Evolutionary conservation across 2,797 vertebrate genomes (phyloP).

Genomic region (Fundulus diaphanus): DNA sequence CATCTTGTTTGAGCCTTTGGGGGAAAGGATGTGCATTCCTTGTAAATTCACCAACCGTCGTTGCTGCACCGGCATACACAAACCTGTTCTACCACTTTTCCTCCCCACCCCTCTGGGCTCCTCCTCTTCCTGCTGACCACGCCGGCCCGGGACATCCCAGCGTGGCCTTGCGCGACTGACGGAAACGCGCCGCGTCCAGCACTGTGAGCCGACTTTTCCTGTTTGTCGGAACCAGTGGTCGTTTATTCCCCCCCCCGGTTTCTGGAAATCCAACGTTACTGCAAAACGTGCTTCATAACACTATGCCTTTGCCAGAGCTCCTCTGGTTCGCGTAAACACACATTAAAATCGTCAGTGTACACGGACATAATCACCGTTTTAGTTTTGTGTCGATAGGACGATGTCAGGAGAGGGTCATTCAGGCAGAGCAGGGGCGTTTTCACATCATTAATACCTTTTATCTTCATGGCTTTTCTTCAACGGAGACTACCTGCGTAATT

Average conservation of each 20-base stretch:
- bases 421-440: conserved; percentile 11
- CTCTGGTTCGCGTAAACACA: conserved; percentile 40
- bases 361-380: conserved; percentile 31
- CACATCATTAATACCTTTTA: not conserved
- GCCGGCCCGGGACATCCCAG: conserved; percentile 41
- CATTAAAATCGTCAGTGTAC: conserved; percentile 40
- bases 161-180: conserved; percentile 49
- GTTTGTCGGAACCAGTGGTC: conserved; percentile 29
- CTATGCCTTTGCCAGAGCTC: conserved; percentile 57
- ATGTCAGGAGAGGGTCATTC: conserved; percentile 31
- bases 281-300: conserved; percentile 62
- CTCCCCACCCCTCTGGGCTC: conserved; percentile 18
- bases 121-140: conserved; percentile 33
- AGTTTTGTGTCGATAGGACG: conserved; percentile 27
- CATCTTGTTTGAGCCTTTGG: conserved; percentile 42
- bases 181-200: conserved; percentile 32
- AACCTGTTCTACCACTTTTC: conserved; percentile 45
- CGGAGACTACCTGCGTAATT: conserved; percentile 4
- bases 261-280: conserved; percentile 40
- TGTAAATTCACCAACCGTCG: conserved; percentile 59
- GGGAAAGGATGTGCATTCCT: conserved; percentile 44
- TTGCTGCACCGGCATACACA: conserved; percentile 54
- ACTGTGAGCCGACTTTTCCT: conserved; percentile 43
- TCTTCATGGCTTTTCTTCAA: conserved; percentile 18
- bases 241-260: conserved; percentile 23